A percentile compares a stretch with the other conserved stretches of the same genome.
Conservation (phyloP, 2,113 vertebrate genomes). For the Ceratotherium simum region DNA sequence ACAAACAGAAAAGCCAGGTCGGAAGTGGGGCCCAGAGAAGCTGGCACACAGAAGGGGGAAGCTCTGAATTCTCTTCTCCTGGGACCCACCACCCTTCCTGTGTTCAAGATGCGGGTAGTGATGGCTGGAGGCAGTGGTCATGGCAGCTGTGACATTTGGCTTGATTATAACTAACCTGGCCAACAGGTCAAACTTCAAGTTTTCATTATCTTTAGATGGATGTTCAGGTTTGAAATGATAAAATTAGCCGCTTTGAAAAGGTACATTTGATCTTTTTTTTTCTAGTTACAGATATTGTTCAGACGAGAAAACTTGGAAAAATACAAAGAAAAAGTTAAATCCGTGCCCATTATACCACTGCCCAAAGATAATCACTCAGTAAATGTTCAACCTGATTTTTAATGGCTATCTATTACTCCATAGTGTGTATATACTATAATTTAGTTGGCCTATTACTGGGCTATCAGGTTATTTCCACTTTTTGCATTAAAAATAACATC, state of each 20-base stretch:
- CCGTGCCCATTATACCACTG: background rate
- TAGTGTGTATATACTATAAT: background rate
- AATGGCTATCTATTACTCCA: background rate
- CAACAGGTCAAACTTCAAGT: background rate
- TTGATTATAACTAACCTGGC: background rate
- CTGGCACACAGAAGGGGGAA: background rate
- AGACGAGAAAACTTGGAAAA: background rate
- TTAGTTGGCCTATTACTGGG: background rate
- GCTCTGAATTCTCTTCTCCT: background rate
- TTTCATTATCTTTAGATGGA: background rate
- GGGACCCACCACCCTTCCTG: too few species aligned
- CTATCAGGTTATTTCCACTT: background rate
- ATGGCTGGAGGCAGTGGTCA: background rate
- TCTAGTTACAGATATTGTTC: background rate
- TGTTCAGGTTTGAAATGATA: background rate
- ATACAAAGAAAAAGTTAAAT: background rate
- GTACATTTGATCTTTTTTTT: background rate
- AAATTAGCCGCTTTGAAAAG: background rate
- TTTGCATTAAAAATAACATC: conserved; percentile 36
- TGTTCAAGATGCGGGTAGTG: background rate
- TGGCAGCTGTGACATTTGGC: background rate
- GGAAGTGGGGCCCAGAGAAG: background rate
- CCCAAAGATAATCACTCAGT: background rate
- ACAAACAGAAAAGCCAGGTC: background rate
- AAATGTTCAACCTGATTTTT: background rate